Base-by-base conservation (phyloP, 1,140 invertebrate genomes). In the Myzus persicae region DNA sequence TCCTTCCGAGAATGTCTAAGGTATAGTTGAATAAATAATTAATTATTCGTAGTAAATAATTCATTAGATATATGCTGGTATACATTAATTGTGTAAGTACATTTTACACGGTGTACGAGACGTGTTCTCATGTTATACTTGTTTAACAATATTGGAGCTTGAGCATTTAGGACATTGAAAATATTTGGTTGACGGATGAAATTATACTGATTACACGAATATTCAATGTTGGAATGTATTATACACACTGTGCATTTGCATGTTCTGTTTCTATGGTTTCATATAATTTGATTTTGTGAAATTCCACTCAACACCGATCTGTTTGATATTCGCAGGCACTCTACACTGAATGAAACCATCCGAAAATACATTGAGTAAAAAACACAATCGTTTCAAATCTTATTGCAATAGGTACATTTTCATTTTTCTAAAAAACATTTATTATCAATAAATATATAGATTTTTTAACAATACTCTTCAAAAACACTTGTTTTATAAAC, bases 141-240 rank as follows among this genome's bases (percentile, higher is more conserved):
- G 42, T 85, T 85, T 42, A 44, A 31, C 42, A 42, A 42, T 11
- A 40, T 44, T 31, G 40, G 38, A 85, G 22, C 24, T 84, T 42
- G 22, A 82, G 3, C 38, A 84, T 84, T 84, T 40, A 26, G 85
- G 31, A 36, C 85, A 20, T 87, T 46, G 44, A 89, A 38, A 89
- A 51, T 51, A 89, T 89, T 89, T 51, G 6, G 31, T 48, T 51
- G n/a, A 38, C 26, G 20, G 46, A 51, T 36, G 31, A 46, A 87
- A 87, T 87, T 31, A 46, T 87, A 48, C n/a, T 51, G 46, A 89
- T 89, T 89, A 89, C 87, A 89, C 46, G n/a, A 89, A 89, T 89
- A 51, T 51, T 46, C 42, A 89, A 89, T 9, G 44, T 51, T 8
- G 36, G n/a, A 51, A 89, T 89, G 46, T 51, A 89, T 89, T 89